Evolutionary conservation across 2,113 vertebrate species (phyloP).

Genomic region (Ailuropoda melanoleuca): DNA sequence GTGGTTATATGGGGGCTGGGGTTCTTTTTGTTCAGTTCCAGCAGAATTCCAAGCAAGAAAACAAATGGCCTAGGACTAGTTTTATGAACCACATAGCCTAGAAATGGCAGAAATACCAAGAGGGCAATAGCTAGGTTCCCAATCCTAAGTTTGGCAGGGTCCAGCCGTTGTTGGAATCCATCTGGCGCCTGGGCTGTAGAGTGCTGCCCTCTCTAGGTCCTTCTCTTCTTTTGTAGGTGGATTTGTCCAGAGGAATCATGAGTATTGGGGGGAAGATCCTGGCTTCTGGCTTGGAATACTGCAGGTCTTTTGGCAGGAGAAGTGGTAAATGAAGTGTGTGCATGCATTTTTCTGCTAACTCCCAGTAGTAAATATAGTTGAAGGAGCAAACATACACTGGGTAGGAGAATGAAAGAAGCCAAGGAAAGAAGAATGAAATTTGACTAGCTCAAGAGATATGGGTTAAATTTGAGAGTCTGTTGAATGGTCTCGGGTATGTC

Average conservation of each 20-base stretch:
- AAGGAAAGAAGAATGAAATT: background rate
- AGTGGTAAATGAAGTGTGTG: background rate
- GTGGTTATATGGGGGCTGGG: background rate
- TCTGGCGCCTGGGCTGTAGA: background rate
- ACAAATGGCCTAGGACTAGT: background rate
- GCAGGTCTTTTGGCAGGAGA: background rate
- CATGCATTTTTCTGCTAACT: background rate
- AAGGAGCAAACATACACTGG: background rate
- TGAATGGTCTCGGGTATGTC: background rate
- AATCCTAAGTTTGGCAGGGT: background rate
- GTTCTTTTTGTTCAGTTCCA: background rate
- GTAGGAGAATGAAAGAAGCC: constrained; percentile 9
- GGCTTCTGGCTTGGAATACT: background rate
- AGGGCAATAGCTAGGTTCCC: background rate
- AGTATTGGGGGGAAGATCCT: background rate
- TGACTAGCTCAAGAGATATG: background rate
- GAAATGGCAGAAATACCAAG: background rate
- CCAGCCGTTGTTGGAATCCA: background rate
- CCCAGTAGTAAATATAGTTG: background rate
- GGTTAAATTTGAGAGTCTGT: background rate
- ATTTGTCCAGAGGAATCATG: background rate
- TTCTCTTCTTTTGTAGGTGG: background rate
- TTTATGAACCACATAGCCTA: background rate
- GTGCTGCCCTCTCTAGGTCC: background rate
- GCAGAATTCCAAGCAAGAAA: background rate